Base-by-base conservation (phyloP, 1,140 invertebrate genomes). In the Aethina tumida region DNA sequence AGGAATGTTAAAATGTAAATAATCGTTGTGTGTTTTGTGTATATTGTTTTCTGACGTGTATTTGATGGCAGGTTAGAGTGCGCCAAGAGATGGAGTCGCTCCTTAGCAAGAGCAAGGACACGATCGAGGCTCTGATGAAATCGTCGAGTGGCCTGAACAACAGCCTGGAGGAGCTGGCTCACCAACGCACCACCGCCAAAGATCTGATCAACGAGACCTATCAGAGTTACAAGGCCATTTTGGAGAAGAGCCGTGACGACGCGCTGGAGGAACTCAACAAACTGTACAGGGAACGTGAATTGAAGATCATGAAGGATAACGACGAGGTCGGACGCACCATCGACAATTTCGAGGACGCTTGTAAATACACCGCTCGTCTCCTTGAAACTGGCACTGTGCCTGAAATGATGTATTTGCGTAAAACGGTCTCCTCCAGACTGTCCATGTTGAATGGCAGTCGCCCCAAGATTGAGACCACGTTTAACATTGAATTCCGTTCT, bases 101-200 rank as follows among this genome's bases (percentile, higher is more conserved):
- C 26, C 71, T 88, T 36, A 63, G 65, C 10, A 81, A 90, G 55
- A 78, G 77, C 39, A 74, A 79, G 60, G 65, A 71, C 20, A 83
- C 83, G 52, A 74, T 85, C 7, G 66, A 72, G 1, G 74, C 79
- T 36, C 89, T 84, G 56, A 79, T 81, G 51, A 79, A 81, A 50
- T 75, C 79, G 21, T 77, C 78, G 5, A 68, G 69, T 17, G 75
- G 74, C 41, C 63, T 92, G 22, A 79, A 84, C 49, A 81, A 76
- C 52, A 77, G 79, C 14, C 64, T 94, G n/a, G 79, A 80, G 34
- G 88, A 93, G 41, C 60, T 93, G 13, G 83, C 92, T 59, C 70
- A 76, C 47, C 86, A 92, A 59, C 77, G 83, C 43, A 87, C 91
- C 56, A 78, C 81, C 57, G 87, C 86, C n/a, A 82, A 81, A 53